Evolutionary conservation across 64 coral and sea anemone genomes (phyloP).

Genomic region (Stichodactyla mertensii): DNA sequence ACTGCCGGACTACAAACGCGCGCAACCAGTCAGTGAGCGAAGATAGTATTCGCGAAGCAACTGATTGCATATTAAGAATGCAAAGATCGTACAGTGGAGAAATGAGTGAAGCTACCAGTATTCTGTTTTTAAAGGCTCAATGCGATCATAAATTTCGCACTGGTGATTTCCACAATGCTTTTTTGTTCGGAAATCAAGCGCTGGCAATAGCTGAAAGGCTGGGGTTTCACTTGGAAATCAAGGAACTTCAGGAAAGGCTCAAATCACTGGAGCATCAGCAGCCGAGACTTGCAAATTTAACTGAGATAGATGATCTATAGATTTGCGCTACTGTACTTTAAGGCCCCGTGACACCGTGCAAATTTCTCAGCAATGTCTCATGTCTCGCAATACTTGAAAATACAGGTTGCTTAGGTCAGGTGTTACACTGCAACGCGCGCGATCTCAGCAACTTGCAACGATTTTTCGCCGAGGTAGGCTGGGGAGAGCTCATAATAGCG

Average conservation of each 20-base stretch:
- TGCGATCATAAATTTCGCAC: conserved; percentile 40
- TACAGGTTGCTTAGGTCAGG: no score
- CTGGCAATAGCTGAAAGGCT: conserved; percentile 16
- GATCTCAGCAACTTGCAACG: no score
- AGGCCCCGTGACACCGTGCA: no score
- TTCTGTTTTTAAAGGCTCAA: conserved; percentile 33
- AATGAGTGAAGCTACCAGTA: conserved; percentile 31
- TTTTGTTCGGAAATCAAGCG: conserved; percentile 5
- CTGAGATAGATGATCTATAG: not conserved
- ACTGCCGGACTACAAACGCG: conserved; percentile 45
- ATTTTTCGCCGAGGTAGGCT: no score
- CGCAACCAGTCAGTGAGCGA: conserved; percentile 10
- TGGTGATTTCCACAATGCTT: not conserved
- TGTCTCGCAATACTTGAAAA: no score
- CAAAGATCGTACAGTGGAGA: not conserved
- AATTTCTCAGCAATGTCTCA: no score
- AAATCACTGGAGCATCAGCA: not conserved
- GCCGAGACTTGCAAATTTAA: not conserved
- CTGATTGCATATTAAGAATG: conserved; percentile 22
- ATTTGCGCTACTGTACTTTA: no score
- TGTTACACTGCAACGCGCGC: no score
- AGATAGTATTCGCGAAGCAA: conserved; percentile 36
- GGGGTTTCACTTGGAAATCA: conserved; percentile 46
- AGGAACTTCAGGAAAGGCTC: conserved; percentile 29
- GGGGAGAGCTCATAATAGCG: no score